phyloP scores from a whole-genome alignment of 2,888 invertebrate genomes.

The Drosophila anomelani region DNA sequence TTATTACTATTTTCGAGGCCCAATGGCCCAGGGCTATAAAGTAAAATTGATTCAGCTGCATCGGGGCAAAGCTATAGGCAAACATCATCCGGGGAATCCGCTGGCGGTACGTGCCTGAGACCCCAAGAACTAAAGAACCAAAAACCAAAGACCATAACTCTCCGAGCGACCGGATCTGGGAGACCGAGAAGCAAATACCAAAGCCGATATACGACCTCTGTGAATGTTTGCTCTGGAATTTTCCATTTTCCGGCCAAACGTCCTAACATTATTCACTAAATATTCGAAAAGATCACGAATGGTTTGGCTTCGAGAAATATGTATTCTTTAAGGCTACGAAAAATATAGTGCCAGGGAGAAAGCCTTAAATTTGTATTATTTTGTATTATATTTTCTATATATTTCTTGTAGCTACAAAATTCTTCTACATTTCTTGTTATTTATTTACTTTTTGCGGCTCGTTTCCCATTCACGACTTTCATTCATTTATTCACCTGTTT shows the following conservation, averaged over 20 bases:
- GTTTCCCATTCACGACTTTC: slow-evolving; percentile 12
- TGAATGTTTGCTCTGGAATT: slow-evolving; percentile 38
- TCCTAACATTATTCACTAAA: not conserved
- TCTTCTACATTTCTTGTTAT: not conserved
- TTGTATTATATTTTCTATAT: not conserved
- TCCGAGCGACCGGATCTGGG: not conserved
- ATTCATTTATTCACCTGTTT: slow-evolving; percentile 45
- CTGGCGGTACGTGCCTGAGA: slow-evolving; percentile 38
- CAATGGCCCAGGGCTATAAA: slow-evolving; percentile 10
- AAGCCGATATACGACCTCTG: slow-evolving; percentile 36
- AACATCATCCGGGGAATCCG: slow-evolving; percentile 32
- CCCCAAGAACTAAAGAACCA: slow-evolving; percentile 3
- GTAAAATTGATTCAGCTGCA: slow-evolving; percentile 42
- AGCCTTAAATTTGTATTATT: not conserved
- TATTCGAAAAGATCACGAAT: slow-evolving; percentile 11
- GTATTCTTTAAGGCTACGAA: no score
- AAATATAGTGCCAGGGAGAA: not conserved
- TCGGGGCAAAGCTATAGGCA: slow-evolving; percentile 18
- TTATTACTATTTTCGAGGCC: slow-evolving; percentile 40
- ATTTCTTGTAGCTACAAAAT: not conserved
- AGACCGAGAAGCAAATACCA: slow-evolving; percentile 7
- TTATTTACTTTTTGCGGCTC: slow-evolving; percentile 8
- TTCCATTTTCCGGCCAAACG: slow-evolving; percentile 19
- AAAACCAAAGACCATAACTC: slow-evolving; percentile 10
- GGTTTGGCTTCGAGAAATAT: not conserved